Conservation (phyloP, 2,888 invertebrate species). For the Patella depressa region DNA sequence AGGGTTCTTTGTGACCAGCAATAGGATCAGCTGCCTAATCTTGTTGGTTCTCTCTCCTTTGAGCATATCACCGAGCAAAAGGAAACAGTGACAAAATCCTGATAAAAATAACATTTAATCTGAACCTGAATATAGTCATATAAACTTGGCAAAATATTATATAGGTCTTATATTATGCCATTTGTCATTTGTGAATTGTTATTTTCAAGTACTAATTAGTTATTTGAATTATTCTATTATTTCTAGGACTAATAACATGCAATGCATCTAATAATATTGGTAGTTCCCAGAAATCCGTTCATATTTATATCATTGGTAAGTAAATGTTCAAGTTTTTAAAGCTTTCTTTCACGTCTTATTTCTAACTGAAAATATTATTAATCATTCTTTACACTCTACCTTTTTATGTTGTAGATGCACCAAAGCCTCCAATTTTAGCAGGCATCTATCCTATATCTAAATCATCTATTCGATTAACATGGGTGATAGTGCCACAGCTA, state of each 20-base stretch:
- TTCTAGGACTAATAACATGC: conserved; percentile 53
- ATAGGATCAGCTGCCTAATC: too few species aligned
- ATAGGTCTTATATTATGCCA: too few species aligned
- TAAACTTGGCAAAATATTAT: too few species aligned
- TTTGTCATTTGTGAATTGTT: too few species aligned
- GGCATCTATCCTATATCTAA: conserved; percentile 46
- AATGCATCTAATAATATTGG: conserved; percentile 45
- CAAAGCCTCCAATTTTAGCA: conserved; percentile 52
- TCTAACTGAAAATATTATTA: not conserved
- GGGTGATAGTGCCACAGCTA: conserved; percentile 34
- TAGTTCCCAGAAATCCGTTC: conserved; percentile 38
- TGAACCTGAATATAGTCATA: too few species aligned
- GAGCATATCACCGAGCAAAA: too few species aligned
- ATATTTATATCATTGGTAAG: conserved; percentile 55
- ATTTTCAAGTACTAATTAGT: too few species aligned
- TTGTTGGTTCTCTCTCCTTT: too few species aligned
- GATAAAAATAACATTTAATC: too few species aligned
- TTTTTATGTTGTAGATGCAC: conserved; percentile 44
- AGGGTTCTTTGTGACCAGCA: too few species aligned
- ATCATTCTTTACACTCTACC: not conserved
- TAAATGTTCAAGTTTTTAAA: not conserved
- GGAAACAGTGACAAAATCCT: too few species aligned
- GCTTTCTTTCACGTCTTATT: too few species aligned
- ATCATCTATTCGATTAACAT: conserved; percentile 57
- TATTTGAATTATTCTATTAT: conserved; percentile 8